phyloP scores from a whole-genome alignment of 2,113 vertebrate genomes.

The Cyanoliseus patagonus region DNA sequence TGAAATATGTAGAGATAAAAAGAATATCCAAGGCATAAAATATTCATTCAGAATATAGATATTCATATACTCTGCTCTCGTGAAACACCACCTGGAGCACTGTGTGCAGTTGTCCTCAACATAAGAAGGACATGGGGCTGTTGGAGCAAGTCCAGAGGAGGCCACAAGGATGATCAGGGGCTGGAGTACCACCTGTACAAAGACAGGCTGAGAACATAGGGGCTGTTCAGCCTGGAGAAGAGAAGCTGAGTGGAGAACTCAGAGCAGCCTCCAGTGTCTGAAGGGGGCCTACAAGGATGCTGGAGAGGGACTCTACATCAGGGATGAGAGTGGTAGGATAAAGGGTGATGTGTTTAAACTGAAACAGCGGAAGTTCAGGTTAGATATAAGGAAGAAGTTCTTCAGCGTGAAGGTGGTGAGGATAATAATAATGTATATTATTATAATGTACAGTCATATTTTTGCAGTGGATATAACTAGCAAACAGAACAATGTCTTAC shows the following conservation, averaged over 20 bases:
- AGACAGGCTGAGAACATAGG: background rate
- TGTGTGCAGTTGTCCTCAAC: background rate
- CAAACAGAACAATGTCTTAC: slow-evolving; percentile 70
- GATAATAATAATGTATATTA: background rate
- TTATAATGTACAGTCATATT: background rate
- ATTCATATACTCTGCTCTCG: background rate
- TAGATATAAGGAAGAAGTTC: background rate
- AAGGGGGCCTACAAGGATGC: background rate
- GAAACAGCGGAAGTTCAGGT: background rate
- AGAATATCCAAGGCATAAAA: background rate
- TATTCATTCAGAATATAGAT: background rate
- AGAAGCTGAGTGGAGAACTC: background rate
- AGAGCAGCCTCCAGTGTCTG: background rate
- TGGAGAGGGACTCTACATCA: background rate
- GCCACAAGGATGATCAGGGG: background rate
- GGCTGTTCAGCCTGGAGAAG: background rate
- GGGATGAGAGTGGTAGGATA: background rate
- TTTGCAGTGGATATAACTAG: background rate
- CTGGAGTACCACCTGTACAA: background rate
- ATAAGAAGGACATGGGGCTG: background rate
- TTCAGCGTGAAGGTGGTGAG: background rate
- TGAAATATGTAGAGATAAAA: background rate
- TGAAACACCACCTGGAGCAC: background rate
- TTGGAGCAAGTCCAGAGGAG: background rate
- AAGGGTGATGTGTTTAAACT: background rate